Conservation (phyloP, 2,113 vertebrate genomes). For the Chaenocephalus aceratus region DNA sequence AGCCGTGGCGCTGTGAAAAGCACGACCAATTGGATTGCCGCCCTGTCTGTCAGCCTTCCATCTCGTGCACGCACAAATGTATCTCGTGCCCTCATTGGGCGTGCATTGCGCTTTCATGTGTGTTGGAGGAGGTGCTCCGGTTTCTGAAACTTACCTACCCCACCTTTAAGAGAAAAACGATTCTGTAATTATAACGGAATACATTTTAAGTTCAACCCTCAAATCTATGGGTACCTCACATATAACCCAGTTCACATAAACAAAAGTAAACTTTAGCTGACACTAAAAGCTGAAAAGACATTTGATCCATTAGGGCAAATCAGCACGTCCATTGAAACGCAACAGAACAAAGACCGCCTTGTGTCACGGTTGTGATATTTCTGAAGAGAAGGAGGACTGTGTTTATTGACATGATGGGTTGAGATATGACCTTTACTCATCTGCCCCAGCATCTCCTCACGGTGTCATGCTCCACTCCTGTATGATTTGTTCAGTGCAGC, state of each 20-base stretch:
- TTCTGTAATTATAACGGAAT: no score
- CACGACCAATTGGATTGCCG: no score
- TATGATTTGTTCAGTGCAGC: background rate
- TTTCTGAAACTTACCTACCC: no score
- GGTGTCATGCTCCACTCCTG: no score
- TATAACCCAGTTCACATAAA: slow-evolving; percentile 6
- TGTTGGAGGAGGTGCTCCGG: no score
- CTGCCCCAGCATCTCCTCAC: background rate
- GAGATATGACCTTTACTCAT: background rate
- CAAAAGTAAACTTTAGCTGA: background rate
- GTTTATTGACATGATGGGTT: background rate
- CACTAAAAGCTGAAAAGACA: background rate
- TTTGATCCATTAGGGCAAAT: background rate
- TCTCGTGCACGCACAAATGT: no score
- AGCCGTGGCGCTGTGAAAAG: no score
- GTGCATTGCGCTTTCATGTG: no score
- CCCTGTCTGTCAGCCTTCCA: no score
- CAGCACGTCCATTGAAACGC: background rate
- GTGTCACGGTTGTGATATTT: slow-evolving; percentile 9
- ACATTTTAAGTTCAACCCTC: no score
- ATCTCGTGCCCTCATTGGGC: no score
- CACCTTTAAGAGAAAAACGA: no score
- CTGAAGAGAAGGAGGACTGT: background rate
- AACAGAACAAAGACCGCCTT: slow-evolving; percentile 23
- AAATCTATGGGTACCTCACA: background rate